Percentiles rank a stretch among this genome's conserved stretches.
Conservation (phyloP, 2,113 vertebrate species). For the Epinephelus cyanopodus region DNA sequence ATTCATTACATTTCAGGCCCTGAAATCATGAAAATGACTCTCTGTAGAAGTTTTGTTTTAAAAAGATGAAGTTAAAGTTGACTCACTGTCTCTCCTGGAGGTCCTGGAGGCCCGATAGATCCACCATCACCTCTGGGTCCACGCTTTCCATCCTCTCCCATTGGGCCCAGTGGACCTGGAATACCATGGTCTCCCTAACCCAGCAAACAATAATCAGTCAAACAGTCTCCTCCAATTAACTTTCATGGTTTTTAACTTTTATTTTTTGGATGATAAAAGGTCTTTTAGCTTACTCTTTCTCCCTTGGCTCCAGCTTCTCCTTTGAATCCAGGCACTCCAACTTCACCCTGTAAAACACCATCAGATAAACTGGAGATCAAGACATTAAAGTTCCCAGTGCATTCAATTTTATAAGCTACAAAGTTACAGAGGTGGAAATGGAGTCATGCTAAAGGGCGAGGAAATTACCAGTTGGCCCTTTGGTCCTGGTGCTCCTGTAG, state of each 20-base stretch:
- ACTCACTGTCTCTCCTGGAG: slow-evolving; percentile 92
- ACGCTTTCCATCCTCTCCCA: slow-evolving; percentile 97
- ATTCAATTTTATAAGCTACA: background rate
- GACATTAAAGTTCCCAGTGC: background rate
- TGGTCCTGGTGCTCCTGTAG: slow-evolving; percentile 90
- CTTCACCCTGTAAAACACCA: slow-evolving; percentile 87
- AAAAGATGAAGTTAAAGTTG: background rate
- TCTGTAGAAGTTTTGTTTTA: background rate
- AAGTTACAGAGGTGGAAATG: background rate
- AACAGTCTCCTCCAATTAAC: background rate
- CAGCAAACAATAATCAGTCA: background rate
- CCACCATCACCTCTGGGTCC: slow-evolving; percentile 94
- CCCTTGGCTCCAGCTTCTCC: slow-evolving; percentile 96
- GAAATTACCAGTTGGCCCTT: slow-evolving; percentile 91
- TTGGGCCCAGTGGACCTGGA: slow-evolving; percentile 91
- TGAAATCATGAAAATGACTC: background rate
- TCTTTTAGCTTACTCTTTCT: slow-evolving; percentile 85
- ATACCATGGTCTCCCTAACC: slow-evolving; percentile 90
- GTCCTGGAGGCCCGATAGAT: slow-evolving; percentile 87
- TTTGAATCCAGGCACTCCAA: slow-evolving; percentile 92
- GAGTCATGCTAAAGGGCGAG: background rate
- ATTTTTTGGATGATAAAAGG: background rate
- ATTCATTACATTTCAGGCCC: background rate
- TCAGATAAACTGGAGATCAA: background rate
- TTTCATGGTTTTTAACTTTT: background rate